A percentile compares a stretch with the other conserved stretches of the same genome.
phyloP scores from a whole-genome alignment of 2,113 vertebrate species.

The Hydrochoerus hydrochaeris region DNA sequence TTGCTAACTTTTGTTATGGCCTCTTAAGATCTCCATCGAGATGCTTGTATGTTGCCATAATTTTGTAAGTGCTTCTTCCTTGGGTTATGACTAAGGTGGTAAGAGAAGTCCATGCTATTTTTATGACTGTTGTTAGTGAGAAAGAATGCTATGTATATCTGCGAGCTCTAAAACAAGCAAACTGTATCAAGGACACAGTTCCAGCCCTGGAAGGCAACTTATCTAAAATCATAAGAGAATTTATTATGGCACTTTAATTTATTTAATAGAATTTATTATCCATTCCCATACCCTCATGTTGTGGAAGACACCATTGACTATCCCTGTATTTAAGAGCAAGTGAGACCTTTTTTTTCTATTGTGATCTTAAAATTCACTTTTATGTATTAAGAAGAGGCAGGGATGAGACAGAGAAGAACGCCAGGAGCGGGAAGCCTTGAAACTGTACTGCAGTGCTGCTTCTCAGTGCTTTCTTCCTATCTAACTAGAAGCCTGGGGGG shows the following conservation, averaged over 20 bases:
- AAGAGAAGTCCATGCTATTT: constrained; percentile 65
- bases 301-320: background rate
- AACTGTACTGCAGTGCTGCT: background rate
- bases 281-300: background rate
- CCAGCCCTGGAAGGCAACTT: background rate
- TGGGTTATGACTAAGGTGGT: constrained; percentile 39
- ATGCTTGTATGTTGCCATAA: constrained; percentile 6
- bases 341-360: background rate
- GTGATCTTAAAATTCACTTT: constrained; percentile 1
- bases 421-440: background rate
- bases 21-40: background rate
- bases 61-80: constrained; percentile 48
- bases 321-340: background rate
- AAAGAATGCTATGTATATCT: constrained; percentile 53
- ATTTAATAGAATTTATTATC: background rate
- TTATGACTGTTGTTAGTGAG: constrained; percentile 65
- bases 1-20: background rate
- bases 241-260: background rate
- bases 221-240: background rate
- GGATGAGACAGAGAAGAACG: background rate
- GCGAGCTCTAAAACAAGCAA: constrained; percentile 55
- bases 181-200: background rate
- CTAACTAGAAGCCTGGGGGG: background rate
- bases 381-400: background rate
- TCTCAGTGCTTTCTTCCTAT: background rate